Base-by-base conservation (phyloP, 2,113 vertebrate genomes). In the Charina bottae region DNA sequence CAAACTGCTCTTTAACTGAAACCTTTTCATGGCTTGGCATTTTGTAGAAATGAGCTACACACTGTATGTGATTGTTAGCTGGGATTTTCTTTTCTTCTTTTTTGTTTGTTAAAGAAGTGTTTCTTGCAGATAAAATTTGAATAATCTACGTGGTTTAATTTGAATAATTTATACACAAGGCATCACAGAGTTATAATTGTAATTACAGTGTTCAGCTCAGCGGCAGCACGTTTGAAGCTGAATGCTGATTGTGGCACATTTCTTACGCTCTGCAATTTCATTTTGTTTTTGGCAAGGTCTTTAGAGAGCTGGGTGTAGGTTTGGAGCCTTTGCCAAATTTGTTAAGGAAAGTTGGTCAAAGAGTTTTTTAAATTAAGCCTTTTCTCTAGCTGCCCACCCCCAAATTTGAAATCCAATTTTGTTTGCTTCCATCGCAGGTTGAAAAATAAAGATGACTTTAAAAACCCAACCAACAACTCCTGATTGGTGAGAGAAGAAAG, bases 81-180 rank as follows among this genome's bases (percentile, higher is more conserved):
- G 94, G 95, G 93, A 95, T 96, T 97, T 97, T 89, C 53, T 85
- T 49, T n/a, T 56, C 33, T 64, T 68, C 15, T 21, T 17, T 13
- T 56, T 37, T 55, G 49, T 87, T 84, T 83, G 6, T 83, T 46
- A 88, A 92, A 96, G 92, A 97, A 97, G 94, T 94, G 96, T 97
- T 97, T 96, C 96, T 95, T 96, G 87, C 91, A 97, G 97, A 98
- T 97, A 97, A 97, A 96, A 95, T 96, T 96, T 97, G 96, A 97
- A 97, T 97, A 97, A 98, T 97, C 97, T 94, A 93, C 95, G 95
- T 95, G 92, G 90, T 58, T 85, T 62, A 92, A 97, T 98, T 98
- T 97, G 96, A 97, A 97, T 98, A 97, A 98, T 97, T 97, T 97
- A 98, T 98, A 96, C 96, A 97, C 94, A 95, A 96, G 95, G 90